Percentiles rank a stretch among this genome's conserved stretches.
These are phyloP conservation scores for Actinernus sp. DNA, from an alignment of 92 coral and sea anemone species.

Conservation along the genomic window DNA sequence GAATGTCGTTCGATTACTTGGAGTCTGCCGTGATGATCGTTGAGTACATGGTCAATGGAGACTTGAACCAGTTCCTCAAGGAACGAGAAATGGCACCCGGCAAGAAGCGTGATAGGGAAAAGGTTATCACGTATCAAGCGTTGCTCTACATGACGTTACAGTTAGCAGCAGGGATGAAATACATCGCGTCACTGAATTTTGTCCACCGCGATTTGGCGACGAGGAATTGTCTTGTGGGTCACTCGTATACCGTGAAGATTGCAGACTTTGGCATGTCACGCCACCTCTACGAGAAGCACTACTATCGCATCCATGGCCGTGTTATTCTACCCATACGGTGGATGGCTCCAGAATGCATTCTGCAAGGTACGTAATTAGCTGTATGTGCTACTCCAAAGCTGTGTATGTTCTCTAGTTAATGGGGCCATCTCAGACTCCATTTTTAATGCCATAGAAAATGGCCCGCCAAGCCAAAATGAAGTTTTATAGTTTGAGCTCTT, in stretches of 20 bases:
- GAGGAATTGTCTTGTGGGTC: slow-evolving; percentile 95
- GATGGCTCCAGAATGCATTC: slow-evolving; percentile 99
- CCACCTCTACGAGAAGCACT: slow-evolving; percentile 92
- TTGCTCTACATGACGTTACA: slow-evolving; percentile 90
- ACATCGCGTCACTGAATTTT: slow-evolving; percentile 91
- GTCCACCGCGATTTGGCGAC: slow-evolving; percentile 98
- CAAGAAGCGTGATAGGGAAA: slow-evolving; percentile 26
- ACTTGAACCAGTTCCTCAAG: slow-evolving; percentile 92
- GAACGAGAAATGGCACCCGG: slow-evolving; percentile 70
- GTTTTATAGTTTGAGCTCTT: too few species aligned
- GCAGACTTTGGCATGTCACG: slow-evolving; percentile 99
- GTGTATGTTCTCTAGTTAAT: too few species aligned
- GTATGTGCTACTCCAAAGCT: too few species aligned
- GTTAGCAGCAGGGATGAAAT: slow-evolving; percentile 97
- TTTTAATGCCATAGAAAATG: too few species aligned
- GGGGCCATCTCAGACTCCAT: too few species aligned
- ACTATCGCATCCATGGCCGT: slow-evolving; percentile 93
- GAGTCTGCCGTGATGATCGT: slow-evolving; percentile 97
- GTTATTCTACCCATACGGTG: slow-evolving; percentile 96
- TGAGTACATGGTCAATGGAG: slow-evolving; percentile 98
- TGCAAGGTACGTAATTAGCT: slow-evolving; percentile 94
- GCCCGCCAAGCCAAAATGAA: too few species aligned
- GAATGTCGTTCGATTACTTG: slow-evolving; percentile 89
- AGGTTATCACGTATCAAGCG: slow-evolving; percentile 68
- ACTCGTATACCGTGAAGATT: slow-evolving; percentile 93